Percentiles rank a stretch among this genome's conserved stretches.
These are phyloP conservation scores for Colletes collaris DNA, from an alignment of 2,888 invertebrate genomes.

Conservation along the genomic window DNA sequence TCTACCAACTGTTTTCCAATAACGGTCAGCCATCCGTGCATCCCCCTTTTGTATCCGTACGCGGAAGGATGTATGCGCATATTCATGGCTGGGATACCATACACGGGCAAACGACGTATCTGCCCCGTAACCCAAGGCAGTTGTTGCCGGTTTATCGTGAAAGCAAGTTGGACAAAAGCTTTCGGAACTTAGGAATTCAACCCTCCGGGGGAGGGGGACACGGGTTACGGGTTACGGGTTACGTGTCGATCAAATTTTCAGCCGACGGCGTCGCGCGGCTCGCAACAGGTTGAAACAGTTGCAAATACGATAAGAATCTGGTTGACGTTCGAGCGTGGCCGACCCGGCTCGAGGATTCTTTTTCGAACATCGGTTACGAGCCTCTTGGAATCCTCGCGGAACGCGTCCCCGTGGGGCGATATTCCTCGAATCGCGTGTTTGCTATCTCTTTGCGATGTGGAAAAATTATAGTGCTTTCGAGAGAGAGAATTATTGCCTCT, in stretches of 20 bases:
- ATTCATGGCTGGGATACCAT: too few relatives aligned
- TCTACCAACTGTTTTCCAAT: constrained; percentile 78
- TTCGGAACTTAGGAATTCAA: constrained; percentile 43
- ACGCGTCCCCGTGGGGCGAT: not conserved
- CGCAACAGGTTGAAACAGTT: constrained; percentile 66
- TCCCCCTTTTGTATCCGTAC: constrained; percentile 1
- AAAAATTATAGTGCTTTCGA: too few relatives aligned
- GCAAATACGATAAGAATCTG: constrained; percentile 48
- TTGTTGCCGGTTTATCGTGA: constrained; percentile 37
- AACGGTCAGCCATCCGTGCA: constrained; percentile 58
- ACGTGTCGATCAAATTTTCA: constrained; percentile 53
- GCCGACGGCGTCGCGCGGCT: constrained; percentile 8
- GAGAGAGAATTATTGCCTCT: too few relatives aligned
- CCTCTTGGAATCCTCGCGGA: not conserved
- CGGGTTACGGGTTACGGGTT: constrained; percentile 8
- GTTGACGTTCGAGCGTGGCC: constrained; percentile 1
- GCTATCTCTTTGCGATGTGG: too few relatives aligned
- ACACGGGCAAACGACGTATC: too few relatives aligned
- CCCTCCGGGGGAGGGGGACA: constrained; percentile 31
- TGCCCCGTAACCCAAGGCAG: constrained; percentile 9
- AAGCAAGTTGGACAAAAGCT: constrained; percentile 41
- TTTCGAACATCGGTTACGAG: not conserved
- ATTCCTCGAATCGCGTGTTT: too few relatives aligned
- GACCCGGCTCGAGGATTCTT: not conserved
- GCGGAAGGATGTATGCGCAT: constrained; percentile 43